Conservation (phyloP, 2,888 invertebrate species). For the Chymomyza caudatula region DNA sequence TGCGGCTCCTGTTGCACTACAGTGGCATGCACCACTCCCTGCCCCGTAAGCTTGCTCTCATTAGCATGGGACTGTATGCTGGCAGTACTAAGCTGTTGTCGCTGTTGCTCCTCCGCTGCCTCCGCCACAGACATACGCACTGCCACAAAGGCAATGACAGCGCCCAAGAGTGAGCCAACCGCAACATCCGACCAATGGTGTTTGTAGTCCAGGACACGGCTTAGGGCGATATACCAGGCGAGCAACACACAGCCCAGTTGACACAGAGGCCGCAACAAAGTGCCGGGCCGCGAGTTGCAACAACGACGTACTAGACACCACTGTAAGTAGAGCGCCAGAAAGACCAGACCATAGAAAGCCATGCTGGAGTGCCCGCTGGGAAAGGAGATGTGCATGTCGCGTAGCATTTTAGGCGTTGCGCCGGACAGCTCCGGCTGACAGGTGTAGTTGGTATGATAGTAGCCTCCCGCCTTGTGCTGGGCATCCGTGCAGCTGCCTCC, state of each 20-base stretch:
- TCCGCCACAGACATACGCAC: conserved; percentile 28
- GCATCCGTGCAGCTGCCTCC: conserved; percentile 44
- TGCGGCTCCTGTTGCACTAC: conserved; percentile 11
- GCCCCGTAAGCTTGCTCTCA: not conserved
- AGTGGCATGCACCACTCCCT: not conserved
- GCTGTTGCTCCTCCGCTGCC: conserved; percentile 60
- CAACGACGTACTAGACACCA: conserved; percentile 30
- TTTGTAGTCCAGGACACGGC: conserved; percentile 95
- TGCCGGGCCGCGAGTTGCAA: conserved; percentile 24
- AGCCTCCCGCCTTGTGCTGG: conserved; percentile 8
- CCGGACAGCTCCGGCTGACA: conserved; percentile 24
- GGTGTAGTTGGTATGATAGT: conserved; percentile 45
- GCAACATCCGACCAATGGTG: conserved; percentile 99
- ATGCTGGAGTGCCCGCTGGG: conserved; percentile 67
- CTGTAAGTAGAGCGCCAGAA: conserved; percentile 52
- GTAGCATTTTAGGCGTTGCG: conserved; percentile 32
- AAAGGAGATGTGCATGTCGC: conserved; percentile 55
- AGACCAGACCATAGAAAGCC: conserved; percentile 62
- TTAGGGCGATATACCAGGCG: conserved; percentile 90
- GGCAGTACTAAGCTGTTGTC: not conserved
- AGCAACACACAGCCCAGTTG: conserved; percentile 88
- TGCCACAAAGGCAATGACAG: conserved; percentile 82
- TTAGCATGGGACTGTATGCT: conserved; percentile 1
- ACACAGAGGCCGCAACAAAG: conserved; percentile 42
- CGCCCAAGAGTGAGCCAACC: conserved; percentile 86